These are phyloP conservation scores for Tholera decimalis DNA, from an alignment of 2,888 invertebrate genomes.

Conservation along the genomic window DNA sequence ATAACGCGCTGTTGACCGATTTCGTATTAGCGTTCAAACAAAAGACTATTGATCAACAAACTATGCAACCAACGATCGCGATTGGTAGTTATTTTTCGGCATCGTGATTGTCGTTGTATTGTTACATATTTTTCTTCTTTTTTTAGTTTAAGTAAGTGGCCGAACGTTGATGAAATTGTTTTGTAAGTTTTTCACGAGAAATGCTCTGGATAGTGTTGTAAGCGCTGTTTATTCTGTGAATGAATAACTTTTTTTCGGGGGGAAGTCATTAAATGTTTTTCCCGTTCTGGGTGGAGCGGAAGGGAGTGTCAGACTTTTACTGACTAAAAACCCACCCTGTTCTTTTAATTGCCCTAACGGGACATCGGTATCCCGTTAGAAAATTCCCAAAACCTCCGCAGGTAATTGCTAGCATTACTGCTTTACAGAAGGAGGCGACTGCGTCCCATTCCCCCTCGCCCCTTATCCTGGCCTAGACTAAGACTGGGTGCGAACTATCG, in stretches of 20 bases:
- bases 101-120: background rate
- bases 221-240: background rate
- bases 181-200: background rate
- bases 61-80: constrained; percentile 7
- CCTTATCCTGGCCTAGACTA: no score
- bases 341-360: no score
- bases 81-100: background rate
- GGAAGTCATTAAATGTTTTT: background rate
- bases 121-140: constrained; percentile 9
- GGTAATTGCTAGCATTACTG: no score
- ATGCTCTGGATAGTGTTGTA: background rate
- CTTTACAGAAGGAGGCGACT: no score
- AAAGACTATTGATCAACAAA: constrained; percentile 22
- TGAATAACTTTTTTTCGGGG: no score
- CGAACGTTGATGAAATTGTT: background rate
- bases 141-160: constrained; percentile 2
- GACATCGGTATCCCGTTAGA: no score
- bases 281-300: no score
- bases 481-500: no score
- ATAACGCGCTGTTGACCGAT: background rate
- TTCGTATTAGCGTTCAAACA: background rate
- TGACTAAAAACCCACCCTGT: no score
- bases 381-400: no score
- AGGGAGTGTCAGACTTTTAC: no score
- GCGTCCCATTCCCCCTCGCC: no score